A percentile compares a stretch with the other conserved stretches of the same genome.
These are phyloP conservation scores for Phrixothrix hirtus DNA, from an alignment of 2,888 invertebrate species.

Conservation along the genomic window DNA sequence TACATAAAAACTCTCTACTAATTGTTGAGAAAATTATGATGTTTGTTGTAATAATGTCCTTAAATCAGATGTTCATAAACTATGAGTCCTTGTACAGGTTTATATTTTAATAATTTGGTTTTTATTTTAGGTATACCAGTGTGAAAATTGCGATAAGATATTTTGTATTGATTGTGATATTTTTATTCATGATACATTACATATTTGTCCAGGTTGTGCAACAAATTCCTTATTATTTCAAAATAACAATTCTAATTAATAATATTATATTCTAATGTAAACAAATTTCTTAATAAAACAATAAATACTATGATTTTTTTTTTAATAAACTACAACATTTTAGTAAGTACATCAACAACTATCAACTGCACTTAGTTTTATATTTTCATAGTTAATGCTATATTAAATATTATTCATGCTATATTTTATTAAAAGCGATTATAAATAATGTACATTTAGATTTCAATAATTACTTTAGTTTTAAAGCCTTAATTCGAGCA, in stretches of 20 bases:
- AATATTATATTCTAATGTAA: neutral
- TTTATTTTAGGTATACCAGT: conserved; percentile 73
- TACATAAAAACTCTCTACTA: too few relatives aligned
- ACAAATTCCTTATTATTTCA: conserved; percentile 63
- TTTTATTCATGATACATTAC: conserved; percentile 89
- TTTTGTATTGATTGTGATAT: conserved; percentile 97
- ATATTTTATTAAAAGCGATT: neutral
- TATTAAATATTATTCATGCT: neutral
- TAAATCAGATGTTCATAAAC: too few relatives aligned
- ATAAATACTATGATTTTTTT: neutral
- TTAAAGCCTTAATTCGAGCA: conserved; percentile 67
- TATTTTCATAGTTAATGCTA: neutral
- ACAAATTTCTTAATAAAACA: neutral
- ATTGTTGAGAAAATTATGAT: too few relatives aligned
- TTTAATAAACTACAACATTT: neutral
- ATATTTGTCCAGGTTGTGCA: conserved; percentile 97
- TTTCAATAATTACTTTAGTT: conserved; percentile 50
- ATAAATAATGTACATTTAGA: neutral
- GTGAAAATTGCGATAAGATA: conserved; percentile 74
- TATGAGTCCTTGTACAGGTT: too few relatives aligned
- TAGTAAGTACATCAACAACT: neutral
- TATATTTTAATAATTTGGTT: conserved; percentile 25
- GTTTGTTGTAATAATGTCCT: too few relatives aligned
- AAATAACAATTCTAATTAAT: conserved; percentile 22
- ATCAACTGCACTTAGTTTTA: too few relatives aligned